These are phyloP conservation scores for Catharus ustulatus DNA, from an alignment of 2,797 vertebrate genomes.

Conservation along the genomic window DNA sequence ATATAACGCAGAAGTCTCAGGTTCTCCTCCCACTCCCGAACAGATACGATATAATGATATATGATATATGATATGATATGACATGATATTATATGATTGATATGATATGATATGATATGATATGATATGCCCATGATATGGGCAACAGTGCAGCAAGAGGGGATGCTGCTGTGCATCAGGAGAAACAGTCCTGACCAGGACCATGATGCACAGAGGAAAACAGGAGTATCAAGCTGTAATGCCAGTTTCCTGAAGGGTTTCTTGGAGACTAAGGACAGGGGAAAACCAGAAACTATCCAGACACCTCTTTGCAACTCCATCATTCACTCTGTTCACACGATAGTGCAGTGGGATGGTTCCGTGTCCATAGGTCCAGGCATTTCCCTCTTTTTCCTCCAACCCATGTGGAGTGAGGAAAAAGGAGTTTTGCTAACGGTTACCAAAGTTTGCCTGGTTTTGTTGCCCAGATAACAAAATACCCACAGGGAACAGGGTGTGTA, in stretches of 20 bases:
- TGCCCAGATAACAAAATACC: background rate
- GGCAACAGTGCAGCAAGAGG: background rate
- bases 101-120: no score
- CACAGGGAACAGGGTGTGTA: background rate
- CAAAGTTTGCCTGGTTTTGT: background rate
- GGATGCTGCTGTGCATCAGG: background rate
- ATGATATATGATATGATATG: no score
- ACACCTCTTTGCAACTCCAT: background rate
- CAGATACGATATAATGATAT: fast-evolving
- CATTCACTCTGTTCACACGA: fast-evolving
- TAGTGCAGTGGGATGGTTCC: background rate
- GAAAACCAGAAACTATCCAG: background rate
- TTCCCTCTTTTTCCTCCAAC: background rate
- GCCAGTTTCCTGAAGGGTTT: background rate
- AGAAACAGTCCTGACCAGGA: background rate
- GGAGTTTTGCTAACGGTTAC: background rate
- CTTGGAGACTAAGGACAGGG: background rate
- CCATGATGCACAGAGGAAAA: background rate
- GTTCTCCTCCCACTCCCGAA: background rate
- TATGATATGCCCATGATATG: background rate
- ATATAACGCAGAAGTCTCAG: background rate
- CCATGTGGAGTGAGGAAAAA: fast-evolving
- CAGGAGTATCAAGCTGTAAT: background rate
- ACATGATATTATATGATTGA: no score
- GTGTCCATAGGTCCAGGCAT: background rate